Evolutionary conservation across 2,888 invertebrate species (phyloP), one percentile per base, ranked within the genome.

Genomic region (Orthosia cruda): DNA sequence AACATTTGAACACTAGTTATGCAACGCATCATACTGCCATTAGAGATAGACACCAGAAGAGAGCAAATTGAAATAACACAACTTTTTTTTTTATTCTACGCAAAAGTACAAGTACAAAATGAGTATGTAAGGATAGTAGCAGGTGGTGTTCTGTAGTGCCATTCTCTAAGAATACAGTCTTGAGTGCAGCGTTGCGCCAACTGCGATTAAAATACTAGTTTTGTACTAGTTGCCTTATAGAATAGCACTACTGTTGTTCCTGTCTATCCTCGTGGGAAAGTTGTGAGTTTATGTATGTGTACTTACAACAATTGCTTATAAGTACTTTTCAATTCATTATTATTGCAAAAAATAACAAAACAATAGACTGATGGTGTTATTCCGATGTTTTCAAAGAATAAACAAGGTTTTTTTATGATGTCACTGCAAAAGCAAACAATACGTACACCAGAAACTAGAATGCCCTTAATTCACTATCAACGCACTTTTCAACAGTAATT

Each of bases 391-490:
- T 50, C 2, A 71, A 49, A 74, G 26, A 58, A 63, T 49, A 63
- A 57, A 71, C 49, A 65, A 61, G 49, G 26, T 13, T 66, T 49
- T n/a, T 66, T 63, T 71, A 70, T 18, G n/a, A 23, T 73, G 66
- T 64, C 55, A 13, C 40, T 71, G 18, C 15, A 32, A 69, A 64
- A 57, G 32, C 32, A 78, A 85, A 83, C 66, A 77, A 76, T 59
- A 74, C 45, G 66, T 71, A 84, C 84, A 83, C 77, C 77, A 84
- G 76, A 87, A 83, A 84, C 75, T 74, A 66, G 66, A 76, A 69
- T 86, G 89, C 81, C 89, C 88, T 89, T 89, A 84, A 86, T 87
- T 83, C 73, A 83, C 67, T 90, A 89, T 89, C 87, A 81, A 79
- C 77, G 62, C 64, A 69, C 66, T 79, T 84, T 85, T 78, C 79